Evolutionary conservation across 1,140 invertebrate genomes (phyloP), one percentile per base, ranked within the genome.

Genomic region (Aphelenchoides fujianensis): DNA sequence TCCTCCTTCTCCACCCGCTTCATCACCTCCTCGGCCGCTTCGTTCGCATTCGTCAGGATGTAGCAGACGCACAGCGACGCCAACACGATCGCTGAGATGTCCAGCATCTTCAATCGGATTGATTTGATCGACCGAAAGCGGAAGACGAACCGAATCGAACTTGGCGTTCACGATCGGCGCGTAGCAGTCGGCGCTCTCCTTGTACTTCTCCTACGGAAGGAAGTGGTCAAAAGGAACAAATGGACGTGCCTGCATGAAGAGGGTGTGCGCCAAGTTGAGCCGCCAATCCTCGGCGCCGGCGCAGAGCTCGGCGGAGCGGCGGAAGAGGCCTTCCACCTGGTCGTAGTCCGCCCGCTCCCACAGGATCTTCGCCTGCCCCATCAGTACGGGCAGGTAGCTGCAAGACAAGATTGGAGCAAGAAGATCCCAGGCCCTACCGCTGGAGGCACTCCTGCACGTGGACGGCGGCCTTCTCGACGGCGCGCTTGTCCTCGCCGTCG

Each of bases 231-330:
- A n/a, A n/a, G n/a, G n/a, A n/a, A n/a, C n/a, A n/a, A n/a, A n/a
- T n/a, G n/a, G n/a, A n/a, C n/a, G n/a, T n/a, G n/a, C n/a, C n/a
- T 95, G 95, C 96, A 99, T 98, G 84, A 98, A 99, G 2, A 98
- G 87, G 1, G 97, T 95, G 84, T 99, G 96, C 0, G 95, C 96
- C 0, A 98, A 94, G 84, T 99, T 98, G 3, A 98, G 86, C 75
- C 94, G 91, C 95, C 95, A 98, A 0, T 91, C 90, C 81, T 97
- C 93, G 80, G 96, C 92, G 82, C 97, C 94, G 79, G 94, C 94
- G 82, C 95, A 98, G 85, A 98, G 98, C 84, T 98, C 96, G 0
- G 94, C 93, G 57, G 94, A 97, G 85, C 95, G 95, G 28, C 93
- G 89, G 80, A 87, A 88, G 23, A 88, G 84, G 74, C 85, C 87